Conservation (phyloP, 2,888 invertebrate genomes). For the Dicroscelio sp. region DNA sequence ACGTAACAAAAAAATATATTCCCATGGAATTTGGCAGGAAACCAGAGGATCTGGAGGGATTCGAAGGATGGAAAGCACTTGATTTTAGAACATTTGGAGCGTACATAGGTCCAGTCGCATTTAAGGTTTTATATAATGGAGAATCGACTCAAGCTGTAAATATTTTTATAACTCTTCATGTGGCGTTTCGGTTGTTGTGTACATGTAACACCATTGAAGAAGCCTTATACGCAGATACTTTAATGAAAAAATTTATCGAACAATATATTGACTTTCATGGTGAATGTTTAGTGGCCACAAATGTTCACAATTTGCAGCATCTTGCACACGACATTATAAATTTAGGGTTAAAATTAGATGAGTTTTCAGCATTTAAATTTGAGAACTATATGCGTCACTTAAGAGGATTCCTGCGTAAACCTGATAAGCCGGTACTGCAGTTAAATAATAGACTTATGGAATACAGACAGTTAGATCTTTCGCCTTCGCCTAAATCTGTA, state of each 20-base stretch:
- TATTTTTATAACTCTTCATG: background rate
- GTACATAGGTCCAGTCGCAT: background rate
- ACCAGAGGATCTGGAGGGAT: background rate
- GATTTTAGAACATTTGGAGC: conserved; percentile 1
- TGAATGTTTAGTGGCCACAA: conserved; percentile 1
- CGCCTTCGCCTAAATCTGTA: too few species aligned
- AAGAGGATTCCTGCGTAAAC: background rate
- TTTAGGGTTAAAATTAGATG: background rate
- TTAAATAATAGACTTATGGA: background rate
- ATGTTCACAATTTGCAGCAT: conserved; percentile 23
- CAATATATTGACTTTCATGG: background rate
- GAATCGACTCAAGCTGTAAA: background rate
- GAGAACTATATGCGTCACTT: conserved; percentile 11
- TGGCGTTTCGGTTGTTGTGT: background rate
- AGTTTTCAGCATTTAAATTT: conserved; percentile 15
- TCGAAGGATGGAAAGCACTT: background rate
- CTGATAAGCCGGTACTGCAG: background rate
- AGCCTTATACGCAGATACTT: background rate
- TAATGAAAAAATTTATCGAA: background rate
- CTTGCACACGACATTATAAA: background rate
- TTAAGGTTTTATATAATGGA: background rate
- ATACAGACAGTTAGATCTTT: background rate
- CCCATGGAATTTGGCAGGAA: background rate
- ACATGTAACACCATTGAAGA: background rate
- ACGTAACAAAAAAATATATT: background rate